A percentile compares a stretch with the other conserved stretches of the same genome.
phyloP scores from a whole-genome alignment of 2,797 vertebrate species.

The Chaetophractus vellerosus region DNA sequence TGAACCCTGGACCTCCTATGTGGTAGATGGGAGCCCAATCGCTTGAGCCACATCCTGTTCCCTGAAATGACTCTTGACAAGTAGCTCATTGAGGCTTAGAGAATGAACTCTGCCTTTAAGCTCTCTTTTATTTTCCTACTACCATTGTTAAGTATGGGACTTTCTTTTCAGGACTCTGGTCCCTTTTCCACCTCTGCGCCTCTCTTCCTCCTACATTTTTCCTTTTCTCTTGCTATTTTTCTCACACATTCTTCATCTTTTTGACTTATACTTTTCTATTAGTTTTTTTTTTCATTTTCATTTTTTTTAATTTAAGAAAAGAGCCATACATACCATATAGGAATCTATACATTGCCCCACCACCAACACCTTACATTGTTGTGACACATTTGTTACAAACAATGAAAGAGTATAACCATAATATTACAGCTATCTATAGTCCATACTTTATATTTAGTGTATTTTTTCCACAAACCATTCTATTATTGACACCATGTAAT shows the following conservation, averaged over 20 bases:
- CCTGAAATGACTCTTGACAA: not conserved
- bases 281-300: not conserved
- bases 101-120: not conserved
- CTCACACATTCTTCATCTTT: not conserved
- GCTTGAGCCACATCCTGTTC: too few species aligned
- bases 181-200: not conserved
- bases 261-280: not conserved
- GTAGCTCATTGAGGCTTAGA: not conserved
- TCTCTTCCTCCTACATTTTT: not conserved
- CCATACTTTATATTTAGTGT: too few species aligned
- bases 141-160: fast-evolving
- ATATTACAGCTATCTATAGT: too few species aligned
- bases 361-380: too few species aligned
- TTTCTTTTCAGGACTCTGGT: not conserved
- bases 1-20: too few species aligned
- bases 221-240: not conserved
- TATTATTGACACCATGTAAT: too few species aligned
- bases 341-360: too few species aligned
- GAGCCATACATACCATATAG: too few species aligned
- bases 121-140: not conserved
- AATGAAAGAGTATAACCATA: too few species aligned
- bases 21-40: too few species aligned
- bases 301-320: not conserved
- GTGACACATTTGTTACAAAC: too few species aligned
- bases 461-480: too few species aligned